Evolutionary conservation across 2,888 invertebrate species (phyloP).

Genomic region (Himalopsyche kuldschensis): DNA sequence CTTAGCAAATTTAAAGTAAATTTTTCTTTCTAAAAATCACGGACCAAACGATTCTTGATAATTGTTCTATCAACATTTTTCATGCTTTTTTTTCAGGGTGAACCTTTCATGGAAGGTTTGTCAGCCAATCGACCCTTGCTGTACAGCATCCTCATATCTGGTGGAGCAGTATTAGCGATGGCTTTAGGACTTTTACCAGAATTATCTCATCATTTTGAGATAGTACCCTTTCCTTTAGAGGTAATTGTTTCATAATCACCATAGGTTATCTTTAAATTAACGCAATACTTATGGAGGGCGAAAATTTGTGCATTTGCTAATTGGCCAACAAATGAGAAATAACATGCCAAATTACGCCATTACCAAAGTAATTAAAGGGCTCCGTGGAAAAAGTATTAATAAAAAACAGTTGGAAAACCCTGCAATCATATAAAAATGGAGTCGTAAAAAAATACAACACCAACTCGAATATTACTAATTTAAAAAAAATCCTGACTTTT

Average conservation of each 20-base stretch:
- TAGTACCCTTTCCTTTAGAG: constrained; percentile 89
- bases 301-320: too few species aligned
- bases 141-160: constrained; percentile 86
- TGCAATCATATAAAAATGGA: too few species aligned
- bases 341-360: too few species aligned
- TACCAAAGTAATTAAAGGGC: too few species aligned
- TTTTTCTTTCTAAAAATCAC: too few species aligned
- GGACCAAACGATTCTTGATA: neutral
- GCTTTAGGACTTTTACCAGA: constrained; percentile 86
- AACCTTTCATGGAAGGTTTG: constrained; percentile 98
- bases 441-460: too few species aligned
- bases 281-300: too few species aligned
- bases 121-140: constrained; percentile 88
- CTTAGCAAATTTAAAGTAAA: neutral
- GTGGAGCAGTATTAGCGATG: constrained; percentile 78
- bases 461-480: too few species aligned
- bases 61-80: neutral
- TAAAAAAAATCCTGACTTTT: too few species aligned
- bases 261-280: neutral
- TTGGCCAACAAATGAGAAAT: too few species aligned
- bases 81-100: constrained; percentile 68
- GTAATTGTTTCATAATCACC: constrained; percentile 60
- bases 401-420: too few species aligned
- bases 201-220: constrained; percentile 87
- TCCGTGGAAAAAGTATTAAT: too few species aligned